phyloP scores from a whole-genome alignment of 1,140 invertebrate species.

The Dinothrombium tinctorium region DNA sequence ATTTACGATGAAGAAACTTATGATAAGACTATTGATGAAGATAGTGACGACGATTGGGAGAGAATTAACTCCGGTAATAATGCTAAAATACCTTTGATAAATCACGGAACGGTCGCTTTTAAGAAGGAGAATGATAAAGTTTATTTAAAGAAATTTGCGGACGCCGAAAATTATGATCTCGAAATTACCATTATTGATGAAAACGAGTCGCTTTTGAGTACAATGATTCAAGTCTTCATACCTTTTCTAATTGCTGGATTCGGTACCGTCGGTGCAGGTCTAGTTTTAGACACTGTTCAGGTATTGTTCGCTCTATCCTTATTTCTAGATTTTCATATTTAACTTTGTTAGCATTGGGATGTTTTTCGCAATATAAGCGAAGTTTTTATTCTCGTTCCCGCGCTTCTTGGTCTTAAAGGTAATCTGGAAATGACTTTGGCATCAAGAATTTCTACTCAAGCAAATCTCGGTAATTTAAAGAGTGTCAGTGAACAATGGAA shows the following conservation, averaged over 20 bases:
- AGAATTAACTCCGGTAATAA: no score
- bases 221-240: constrained; percentile 23
- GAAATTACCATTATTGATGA: no score
- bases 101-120: no score
- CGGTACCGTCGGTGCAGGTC: constrained; percentile 27
- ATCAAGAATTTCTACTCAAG: constrained; percentile 28
- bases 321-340: no score
- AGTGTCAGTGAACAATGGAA: constrained; percentile 35
- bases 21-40: no score
- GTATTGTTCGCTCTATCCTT: no score
- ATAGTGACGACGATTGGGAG: no score
- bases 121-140: no score
- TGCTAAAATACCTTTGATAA: no score
- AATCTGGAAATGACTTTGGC: constrained; percentile 89
- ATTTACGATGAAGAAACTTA: no score
- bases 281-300: constrained; percentile 29
- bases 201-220: constrained; percentile 13
- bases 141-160: no score
- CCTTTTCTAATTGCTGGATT: constrained; percentile 29
- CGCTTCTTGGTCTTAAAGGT: constrained; percentile 80
- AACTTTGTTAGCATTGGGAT: constrained; percentile 65
- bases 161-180: no score
- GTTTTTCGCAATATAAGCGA: constrained; percentile 64
- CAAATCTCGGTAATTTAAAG: constrained; percentile 57
- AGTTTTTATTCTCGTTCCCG: constrained; percentile 76